These are phyloP conservation scores for Ectemnius cavifrons DNA, from an alignment of 2,888 invertebrate species.

Conservation along the genomic window DNA sequence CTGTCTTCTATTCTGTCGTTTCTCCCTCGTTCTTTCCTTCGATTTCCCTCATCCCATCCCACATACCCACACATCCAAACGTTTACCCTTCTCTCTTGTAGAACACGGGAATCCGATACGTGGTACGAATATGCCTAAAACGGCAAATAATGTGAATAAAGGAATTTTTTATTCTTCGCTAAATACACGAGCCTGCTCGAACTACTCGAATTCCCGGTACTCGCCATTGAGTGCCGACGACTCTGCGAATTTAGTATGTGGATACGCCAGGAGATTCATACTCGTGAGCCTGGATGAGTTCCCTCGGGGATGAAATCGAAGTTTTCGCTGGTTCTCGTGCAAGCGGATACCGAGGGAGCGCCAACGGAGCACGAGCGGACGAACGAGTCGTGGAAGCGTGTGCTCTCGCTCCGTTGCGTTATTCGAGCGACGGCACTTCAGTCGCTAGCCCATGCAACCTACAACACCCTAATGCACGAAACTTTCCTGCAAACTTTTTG, in stretches of 20 bases:
- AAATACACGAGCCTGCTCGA: background rate
- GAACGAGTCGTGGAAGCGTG: too few relatives aligned
- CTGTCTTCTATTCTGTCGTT: too few relatives aligned
- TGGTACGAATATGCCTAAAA: conserved; percentile 39
- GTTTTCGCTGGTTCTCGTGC: conserved; percentile 9
- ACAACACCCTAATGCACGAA: conserved; percentile 25
- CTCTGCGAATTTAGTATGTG: background rate
- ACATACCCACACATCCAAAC: too few relatives aligned
- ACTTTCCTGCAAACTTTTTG: conserved; percentile 29
- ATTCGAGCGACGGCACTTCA: conserved; percentile 4
- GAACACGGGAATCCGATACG: conserved; percentile 40
- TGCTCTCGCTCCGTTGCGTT: background rate
- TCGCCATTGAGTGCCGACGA: background rate
- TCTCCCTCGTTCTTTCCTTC: too few relatives aligned
- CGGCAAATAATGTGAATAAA: conserved; percentile 39
- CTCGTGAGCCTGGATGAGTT: conserved; percentile 20
- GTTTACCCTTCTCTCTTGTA: conserved; percentile 34
- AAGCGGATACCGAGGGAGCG: too few relatives aligned
- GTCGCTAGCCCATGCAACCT: conserved; percentile 8
- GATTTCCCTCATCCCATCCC: too few relatives aligned
- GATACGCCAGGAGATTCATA: background rate
- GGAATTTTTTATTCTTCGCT: conserved; percentile 22
- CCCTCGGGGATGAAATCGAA: conserved; percentile 14
- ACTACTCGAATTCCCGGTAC: background rate
- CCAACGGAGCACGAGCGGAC: too few relatives aligned